Evolutionary conservation across 1,140 invertebrate genomes (phyloP), one percentile per base, ranked within the genome.

Genomic region (Drosophila repletoides): DNA sequence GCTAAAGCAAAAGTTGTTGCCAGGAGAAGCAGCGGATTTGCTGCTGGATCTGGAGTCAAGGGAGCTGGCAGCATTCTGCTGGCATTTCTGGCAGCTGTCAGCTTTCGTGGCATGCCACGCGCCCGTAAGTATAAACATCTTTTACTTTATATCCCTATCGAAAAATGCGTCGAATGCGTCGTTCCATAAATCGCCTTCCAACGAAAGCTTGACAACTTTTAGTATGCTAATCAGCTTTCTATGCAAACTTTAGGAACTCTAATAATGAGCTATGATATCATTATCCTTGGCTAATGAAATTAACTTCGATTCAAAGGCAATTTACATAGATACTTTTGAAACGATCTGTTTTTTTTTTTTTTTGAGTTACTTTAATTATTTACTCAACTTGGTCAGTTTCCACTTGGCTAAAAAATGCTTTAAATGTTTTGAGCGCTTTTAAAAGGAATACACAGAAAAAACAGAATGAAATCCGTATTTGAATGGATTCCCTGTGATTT

Each of bases 1-100:
- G 59, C 45, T 21, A 26, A n/a, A 12, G 45, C 22, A 38, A 61
- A 38, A 55, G 40, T 69, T 48, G 58, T 22, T 31, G 46, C 22
- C 17, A 63, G 58, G 17, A 45, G 17, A 29, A 38, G 24, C 46
- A 46, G 14, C 48, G 38, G 65, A 55, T 63, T 68, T 64, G 34
- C 24, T 15, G 14, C 49, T 28, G 31, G 46, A 59, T 38, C 40
- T 31, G 60, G 61, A 49, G 41, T 26, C 41, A 56, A 10, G 49
- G 51, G 81, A 41, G 69, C 53, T 79, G 61, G 41, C 79, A 67
- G 75, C 63, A 38, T 72, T 29, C 59, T 84, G 63, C 63, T 84
- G 71, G 80, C 80, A 75, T 84, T 84, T 76, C 80, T 84, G 80
- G 80, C 80, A 84, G 80, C 80, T 84, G 80, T 80, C 80, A 84